Percentiles rank a stretch among this genome's conserved stretches.
Conservation (phyloP, 2,113 vertebrate genomes). For the Elaphurus davidianus region DNA sequence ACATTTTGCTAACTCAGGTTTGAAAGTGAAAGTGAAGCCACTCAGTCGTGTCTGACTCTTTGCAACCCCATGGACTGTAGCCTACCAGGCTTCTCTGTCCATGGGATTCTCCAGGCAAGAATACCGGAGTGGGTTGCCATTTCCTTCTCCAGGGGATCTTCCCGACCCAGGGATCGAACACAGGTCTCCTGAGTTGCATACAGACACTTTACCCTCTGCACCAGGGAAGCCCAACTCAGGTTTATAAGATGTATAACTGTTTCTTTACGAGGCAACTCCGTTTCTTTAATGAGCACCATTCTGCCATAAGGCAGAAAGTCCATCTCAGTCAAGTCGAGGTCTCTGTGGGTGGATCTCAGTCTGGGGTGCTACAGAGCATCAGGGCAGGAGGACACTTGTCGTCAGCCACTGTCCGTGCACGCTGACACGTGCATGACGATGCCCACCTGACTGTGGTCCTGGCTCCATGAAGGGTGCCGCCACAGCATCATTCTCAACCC, state of each 20-base stretch:
- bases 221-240: background rate
- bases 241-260: background rate
- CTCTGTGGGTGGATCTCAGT: background rate
- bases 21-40: background rate
- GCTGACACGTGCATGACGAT: background rate
- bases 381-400: background rate
- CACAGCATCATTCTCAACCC: background rate
- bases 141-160: background rate
- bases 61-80: background rate
- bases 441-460: background rate
- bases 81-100: background rate
- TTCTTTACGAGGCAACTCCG: background rate
- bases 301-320: background rate
- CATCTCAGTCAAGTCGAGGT: background rate
- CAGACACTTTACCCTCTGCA: background rate
- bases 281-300: background rate
- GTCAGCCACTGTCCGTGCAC: background rate
- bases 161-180: background rate
- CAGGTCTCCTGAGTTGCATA: accelerated
- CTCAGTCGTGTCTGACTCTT: background rate
- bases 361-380: too few relatives aligned
- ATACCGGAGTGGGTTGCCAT: background rate
- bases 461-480: background rate
- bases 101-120: background rate
- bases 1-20: background rate